phyloP scores from a whole-genome alignment of 2,888 invertebrate genomes.

The Drosophila pseudotalamancana region DNA sequence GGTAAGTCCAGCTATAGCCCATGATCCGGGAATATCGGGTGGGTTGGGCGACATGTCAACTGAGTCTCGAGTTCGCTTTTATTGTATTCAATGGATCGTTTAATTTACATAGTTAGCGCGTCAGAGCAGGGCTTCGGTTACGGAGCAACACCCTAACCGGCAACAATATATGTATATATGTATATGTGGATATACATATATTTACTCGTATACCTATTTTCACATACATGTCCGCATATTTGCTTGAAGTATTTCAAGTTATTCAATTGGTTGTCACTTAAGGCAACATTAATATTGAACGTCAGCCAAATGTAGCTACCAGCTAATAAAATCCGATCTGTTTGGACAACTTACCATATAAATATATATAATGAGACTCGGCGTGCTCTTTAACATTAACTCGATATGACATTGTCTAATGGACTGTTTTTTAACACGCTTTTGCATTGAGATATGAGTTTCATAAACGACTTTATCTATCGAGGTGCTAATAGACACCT shows the following conservation, averaged over 20 bases:
- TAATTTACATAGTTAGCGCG: constrained; percentile 51
- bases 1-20: constrained; percentile 75
- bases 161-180: neutral
- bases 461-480: constrained; percentile 19
- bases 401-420: constrained; percentile 14
- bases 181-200: neutral
- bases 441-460: neutral
- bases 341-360: constrained; percentile 10
- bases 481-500: constrained; percentile 16
- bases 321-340: constrained; percentile 32
- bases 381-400: constrained; percentile 13
- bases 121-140: neutral
- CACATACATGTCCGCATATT: constrained; percentile 5
- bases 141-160: neutral
- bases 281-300: constrained; percentile 46
- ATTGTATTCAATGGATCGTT: constrained; percentile 58
- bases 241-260: constrained; percentile 42
- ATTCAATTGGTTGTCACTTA: constrained; percentile 53
- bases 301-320: constrained; percentile 32
- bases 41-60: constrained; percentile 28
- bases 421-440: neutral
- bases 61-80: constrained; percentile 47
- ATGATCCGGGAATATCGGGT: neutral
- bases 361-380: constrained; percentile 16
- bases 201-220: neutral